A percentile compares a stretch with the other conserved stretches of the same genome.
Conservation (phyloP, 2,113 vertebrate species). For the Trogon melanurus region DNA sequence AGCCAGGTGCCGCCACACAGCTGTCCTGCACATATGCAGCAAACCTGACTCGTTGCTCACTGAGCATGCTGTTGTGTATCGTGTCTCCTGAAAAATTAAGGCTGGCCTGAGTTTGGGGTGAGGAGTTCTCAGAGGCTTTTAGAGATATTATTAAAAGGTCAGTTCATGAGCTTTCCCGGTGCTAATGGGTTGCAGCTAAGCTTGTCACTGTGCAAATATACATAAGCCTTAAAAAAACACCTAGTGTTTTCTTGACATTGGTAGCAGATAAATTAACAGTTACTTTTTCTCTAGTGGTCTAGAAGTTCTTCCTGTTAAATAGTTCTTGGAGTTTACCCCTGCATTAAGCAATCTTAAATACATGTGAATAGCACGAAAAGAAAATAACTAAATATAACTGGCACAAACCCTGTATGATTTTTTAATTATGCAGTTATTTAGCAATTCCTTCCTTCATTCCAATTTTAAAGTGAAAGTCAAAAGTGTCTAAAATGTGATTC, state of each 20-base stretch:
- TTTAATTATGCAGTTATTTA: background rate
- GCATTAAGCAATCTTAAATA: background rate
- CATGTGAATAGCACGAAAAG: background rate
- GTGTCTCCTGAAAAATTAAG: background rate
- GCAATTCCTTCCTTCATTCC: background rate
- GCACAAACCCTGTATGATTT: background rate
- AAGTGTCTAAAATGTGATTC: background rate
- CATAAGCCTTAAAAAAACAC: background rate
- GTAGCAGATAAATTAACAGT: background rate
- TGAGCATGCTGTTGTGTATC: background rate
- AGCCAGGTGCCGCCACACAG: background rate
- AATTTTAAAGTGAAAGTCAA: background rate
- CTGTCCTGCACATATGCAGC: background rate
- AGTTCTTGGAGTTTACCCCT: background rate
- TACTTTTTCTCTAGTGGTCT: background rate
- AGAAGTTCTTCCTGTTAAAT: constrained; percentile 2
- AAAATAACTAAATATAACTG: background rate
- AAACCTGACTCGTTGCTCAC: background rate
- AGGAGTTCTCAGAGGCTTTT: background rate
- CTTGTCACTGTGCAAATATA: background rate
- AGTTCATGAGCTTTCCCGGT: background rate
- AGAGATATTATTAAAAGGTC: background rate
- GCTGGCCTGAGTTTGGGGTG: background rate
- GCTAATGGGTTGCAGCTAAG: background rate
- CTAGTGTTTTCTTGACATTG: background rate